Evolutionary conservation across 2,888 invertebrate genomes (phyloP).

Genomic region (Thymelicus sylvestris): DNA sequence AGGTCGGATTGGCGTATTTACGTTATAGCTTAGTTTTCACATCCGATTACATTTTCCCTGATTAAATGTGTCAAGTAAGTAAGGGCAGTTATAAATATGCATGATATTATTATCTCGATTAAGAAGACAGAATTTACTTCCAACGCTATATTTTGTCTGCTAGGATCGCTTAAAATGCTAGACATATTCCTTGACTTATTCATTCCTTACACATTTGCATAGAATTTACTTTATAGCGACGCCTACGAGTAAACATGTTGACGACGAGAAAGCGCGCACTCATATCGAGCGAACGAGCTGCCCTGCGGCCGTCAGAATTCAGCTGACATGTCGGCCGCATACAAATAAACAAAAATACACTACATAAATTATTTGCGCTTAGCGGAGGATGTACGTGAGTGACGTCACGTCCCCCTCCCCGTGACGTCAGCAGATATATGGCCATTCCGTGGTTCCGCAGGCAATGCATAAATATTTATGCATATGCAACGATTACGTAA

Average conservation of each 20-base stretch:
- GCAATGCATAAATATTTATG: conserved; percentile 35
- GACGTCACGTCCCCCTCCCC: conserved; percentile 44
- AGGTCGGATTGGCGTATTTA: conserved; percentile 7
- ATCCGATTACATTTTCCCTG: background rate
- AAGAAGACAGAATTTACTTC: background rate
- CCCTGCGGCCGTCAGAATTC: conserved; percentile 33
- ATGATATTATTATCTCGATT: background rate
- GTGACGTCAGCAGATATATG: conserved; percentile 37
- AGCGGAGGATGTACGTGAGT: conserved; percentile 44
- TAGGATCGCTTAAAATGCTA: background rate
- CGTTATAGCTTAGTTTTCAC: background rate
- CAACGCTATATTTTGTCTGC: background rate
- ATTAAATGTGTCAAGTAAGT: background rate
- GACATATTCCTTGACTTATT: background rate
- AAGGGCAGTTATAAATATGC: background rate
- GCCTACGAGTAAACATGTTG: conserved; percentile 7
- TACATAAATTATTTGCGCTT: conserved; percentile 38
- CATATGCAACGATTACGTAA: conserved; percentile 37
- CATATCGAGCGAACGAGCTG: conserved; percentile 6
- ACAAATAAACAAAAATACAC: conserved; percentile 41
- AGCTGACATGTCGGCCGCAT: conserved; percentile 34
- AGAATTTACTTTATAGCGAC: conserved; percentile 2
- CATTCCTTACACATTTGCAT: background rate
- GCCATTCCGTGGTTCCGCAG: conserved; percentile 36
- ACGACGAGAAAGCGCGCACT: conserved; percentile 14